These are phyloP conservation scores for Eupithecia insigniata DNA, from an alignment of 2,888 invertebrate genomes.

Conservation along the genomic window DNA sequence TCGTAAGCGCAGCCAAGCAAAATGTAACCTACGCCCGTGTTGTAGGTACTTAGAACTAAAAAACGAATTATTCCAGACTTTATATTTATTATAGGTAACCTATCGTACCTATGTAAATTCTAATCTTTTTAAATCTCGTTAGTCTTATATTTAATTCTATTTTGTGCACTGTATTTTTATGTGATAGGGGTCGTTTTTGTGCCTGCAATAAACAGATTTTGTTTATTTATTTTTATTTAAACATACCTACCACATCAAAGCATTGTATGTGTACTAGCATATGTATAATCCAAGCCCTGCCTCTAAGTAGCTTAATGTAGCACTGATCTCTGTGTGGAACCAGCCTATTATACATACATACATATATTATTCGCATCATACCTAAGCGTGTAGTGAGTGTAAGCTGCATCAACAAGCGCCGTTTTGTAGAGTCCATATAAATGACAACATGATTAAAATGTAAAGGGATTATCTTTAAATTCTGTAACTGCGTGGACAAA, in stretches of 20 bases:
- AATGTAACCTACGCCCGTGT: not conserved
- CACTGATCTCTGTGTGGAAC: not conserved
- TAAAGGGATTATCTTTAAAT: slow-evolving; percentile 41
- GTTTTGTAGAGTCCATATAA: slow-evolving; percentile 17
- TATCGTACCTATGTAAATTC: too few species aligned
- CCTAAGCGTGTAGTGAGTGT: not conserved
- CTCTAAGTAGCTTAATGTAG: not conserved
- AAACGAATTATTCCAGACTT: not conserved
- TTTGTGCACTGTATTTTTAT: too few species aligned
- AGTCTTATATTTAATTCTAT: too few species aligned
- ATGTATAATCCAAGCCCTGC: not conserved
- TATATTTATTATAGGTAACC: not conserved
- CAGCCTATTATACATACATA: not conserved
- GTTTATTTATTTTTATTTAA: too few species aligned
- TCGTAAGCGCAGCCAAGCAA: not conserved
- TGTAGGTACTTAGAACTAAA: too few species aligned
- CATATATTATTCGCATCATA: not conserved
- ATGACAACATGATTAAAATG: slow-evolving; percentile 36
- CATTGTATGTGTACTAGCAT: not conserved
- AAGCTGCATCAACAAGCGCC: not conserved
- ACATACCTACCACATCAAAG: not conserved
- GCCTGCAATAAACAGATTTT: too few species aligned
- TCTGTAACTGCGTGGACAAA: slow-evolving; percentile 61
- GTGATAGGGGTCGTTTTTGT: too few species aligned
- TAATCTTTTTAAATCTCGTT: too few species aligned